phyloP scores from a whole-genome alignment of 92 coral and sea anemone species.

The Palythoa caribaeorum region DNA sequence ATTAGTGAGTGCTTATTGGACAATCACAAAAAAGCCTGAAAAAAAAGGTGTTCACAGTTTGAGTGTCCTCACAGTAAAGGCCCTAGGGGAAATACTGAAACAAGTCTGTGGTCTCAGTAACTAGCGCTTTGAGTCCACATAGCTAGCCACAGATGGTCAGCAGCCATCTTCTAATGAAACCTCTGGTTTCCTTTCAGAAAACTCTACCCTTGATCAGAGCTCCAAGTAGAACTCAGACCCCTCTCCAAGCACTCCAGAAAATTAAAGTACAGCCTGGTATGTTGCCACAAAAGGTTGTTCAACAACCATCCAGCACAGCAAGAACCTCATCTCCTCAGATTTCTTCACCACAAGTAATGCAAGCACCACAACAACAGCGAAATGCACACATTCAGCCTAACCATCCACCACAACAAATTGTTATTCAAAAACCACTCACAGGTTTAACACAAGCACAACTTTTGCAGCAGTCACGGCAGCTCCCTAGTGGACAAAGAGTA shows the following conservation, averaged over 20 bases:
- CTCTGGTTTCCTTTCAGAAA: constrained; percentile 59
- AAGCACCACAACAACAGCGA: constrained; percentile 34
- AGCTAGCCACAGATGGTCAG: no score
- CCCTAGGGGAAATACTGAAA: no score
- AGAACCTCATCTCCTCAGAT: constrained; percentile 63
- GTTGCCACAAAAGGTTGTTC: constrained; percentile 41
- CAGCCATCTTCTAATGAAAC: no score
- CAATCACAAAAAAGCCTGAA: no score
- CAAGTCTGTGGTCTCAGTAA: no score
- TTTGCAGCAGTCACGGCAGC: constrained; percentile 81
- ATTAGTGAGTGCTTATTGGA: no score
- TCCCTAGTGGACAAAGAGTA: constrained; percentile 71
- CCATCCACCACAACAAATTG: constrained; percentile 49
- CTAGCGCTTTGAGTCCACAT: no score
- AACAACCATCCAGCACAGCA: constrained; percentile 46
- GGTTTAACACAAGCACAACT: constrained; percentile 88
- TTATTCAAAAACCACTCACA: constrained; percentile 63
- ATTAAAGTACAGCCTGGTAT: constrained; percentile 43
- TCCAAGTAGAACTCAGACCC: constrained; percentile 51
- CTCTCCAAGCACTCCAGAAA: constrained; percentile 58
- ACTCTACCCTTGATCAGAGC: constrained; percentile 91
- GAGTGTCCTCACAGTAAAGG: no score
- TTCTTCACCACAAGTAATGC: constrained; percentile 40
- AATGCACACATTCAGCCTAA: constrained; percentile 41
- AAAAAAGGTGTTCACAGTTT: no score